These are phyloP conservation scores for Barnardius zonarius DNA, from an alignment of 2,113 vertebrate genomes.

Conservation along the genomic window DNA sequence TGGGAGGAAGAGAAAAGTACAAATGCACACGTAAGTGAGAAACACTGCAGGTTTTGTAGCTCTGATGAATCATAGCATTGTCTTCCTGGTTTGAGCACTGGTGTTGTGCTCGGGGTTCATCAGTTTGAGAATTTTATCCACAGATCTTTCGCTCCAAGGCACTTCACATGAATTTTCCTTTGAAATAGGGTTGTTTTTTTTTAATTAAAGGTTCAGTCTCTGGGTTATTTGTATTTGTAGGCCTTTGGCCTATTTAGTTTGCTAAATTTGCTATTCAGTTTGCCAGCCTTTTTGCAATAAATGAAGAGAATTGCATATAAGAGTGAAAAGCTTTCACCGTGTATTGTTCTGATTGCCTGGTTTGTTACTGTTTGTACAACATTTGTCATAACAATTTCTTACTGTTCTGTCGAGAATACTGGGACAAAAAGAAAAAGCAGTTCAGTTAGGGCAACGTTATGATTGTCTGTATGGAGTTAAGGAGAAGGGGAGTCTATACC, in stretches of 20 bases:
- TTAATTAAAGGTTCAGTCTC: background rate
- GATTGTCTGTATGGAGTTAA: background rate
- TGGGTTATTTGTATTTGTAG: background rate
- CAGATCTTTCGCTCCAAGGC: background rate
- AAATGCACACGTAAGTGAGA: background rate
- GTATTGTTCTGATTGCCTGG: background rate
- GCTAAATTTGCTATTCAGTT: background rate
- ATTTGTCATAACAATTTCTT: background rate
- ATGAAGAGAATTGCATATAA: background rate
- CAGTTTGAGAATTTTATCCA: background rate
- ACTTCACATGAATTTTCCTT: background rate
- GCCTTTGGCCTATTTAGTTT: background rate
- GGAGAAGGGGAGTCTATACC: background rate
- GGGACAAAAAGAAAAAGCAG: background rate
- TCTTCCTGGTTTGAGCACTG: background rate
- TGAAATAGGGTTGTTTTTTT: background rate
- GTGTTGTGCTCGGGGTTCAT: background rate
- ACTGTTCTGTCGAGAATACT: background rate
- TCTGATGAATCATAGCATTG: background rate
- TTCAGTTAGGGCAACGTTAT: background rate
- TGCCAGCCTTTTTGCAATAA: background rate
- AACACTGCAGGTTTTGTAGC: background rate
- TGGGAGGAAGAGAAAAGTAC: background rate
- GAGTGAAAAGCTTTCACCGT: background rate
- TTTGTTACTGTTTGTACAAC: background rate